These are phyloP conservation scores for Homarus gammarus DNA, from an alignment of 2,888 invertebrate species.

Conservation along the genomic window DNA sequence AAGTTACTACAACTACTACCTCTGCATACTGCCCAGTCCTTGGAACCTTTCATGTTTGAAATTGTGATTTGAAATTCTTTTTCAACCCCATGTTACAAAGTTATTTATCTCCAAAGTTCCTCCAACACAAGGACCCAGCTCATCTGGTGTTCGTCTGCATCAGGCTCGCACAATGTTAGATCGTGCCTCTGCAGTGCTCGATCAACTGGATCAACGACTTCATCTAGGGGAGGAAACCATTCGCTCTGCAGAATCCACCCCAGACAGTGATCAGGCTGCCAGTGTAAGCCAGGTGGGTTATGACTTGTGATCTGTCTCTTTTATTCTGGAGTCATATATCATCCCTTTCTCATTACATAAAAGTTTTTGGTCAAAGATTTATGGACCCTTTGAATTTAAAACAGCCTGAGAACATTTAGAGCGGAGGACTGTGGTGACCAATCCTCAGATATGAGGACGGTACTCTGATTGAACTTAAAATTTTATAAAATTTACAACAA, in stretches of 20 bases:
- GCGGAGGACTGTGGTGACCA: too few relatives aligned
- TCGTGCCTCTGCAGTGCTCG: conserved; percentile 80
- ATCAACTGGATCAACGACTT: conserved; percentile 79
- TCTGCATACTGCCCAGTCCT: too few relatives aligned
- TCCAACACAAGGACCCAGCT: conserved; percentile 76
- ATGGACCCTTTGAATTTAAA: too few relatives aligned
- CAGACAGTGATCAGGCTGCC: conserved; percentile 29
- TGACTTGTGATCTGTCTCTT: not conserved
- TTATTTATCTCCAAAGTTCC: conserved; percentile 21
- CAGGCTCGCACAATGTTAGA: conserved; percentile 80
- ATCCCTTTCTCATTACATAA: too few relatives aligned
- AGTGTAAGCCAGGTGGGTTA: conserved; percentile 16
- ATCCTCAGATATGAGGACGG: too few relatives aligned
- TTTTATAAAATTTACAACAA: too few relatives aligned
- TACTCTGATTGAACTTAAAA: too few relatives aligned
- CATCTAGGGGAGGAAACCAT: not conserved
- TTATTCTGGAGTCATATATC: too few relatives aligned
- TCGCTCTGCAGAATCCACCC: conserved; percentile 19
- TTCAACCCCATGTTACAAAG: too few relatives aligned
- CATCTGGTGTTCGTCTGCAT: conserved; percentile 78
- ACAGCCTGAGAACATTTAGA: too few relatives aligned
- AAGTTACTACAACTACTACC: too few relatives aligned
- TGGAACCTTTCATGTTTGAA: not conserved
- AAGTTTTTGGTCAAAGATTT: too few relatives aligned
- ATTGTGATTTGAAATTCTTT: not conserved